Evolutionary conservation across 2,797 vertebrate genomes (phyloP).

Genomic region (Rhabdophis nuchalis): DNA sequence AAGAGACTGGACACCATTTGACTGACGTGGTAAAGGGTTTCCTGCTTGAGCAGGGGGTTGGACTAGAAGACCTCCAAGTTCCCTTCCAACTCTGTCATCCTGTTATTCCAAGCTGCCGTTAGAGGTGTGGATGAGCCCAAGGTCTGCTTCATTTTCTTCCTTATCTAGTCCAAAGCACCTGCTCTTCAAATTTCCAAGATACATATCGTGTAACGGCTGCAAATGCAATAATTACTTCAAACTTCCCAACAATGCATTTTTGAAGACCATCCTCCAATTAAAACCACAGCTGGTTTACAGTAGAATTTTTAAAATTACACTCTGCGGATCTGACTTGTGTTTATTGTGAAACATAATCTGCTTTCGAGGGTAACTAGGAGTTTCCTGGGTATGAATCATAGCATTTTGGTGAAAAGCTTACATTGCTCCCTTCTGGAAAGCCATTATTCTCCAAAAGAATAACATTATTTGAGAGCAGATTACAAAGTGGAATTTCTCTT

Average conservation of each 20-base stretch:
- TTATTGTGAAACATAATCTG: conserved; percentile 22
- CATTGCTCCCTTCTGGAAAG: background rate
- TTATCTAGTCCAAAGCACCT: background rate
- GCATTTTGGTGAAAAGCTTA: background rate
- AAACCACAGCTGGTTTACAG: conserved; percentile 23
- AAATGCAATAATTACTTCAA: background rate
- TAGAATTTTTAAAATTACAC: conserved; percentile 21
- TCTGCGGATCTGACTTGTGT: background rate
- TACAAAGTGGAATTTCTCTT: background rate
- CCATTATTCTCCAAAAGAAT: background rate
- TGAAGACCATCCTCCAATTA: conserved; percentile 17
- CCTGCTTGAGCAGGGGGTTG: background rate
- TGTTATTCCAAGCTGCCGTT: background rate
- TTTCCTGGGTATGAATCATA: conserved; percentile 19
- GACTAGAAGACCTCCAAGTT: background rate
- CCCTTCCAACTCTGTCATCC: background rate
- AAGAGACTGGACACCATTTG: background rate
- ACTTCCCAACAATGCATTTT: background rate
- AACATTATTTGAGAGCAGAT: background rate
- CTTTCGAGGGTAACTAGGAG: conserved; percentile 4
- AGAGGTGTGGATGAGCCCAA: background rate
- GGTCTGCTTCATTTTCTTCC: conserved; percentile 3
- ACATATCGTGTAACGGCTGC: conserved; percentile 10
- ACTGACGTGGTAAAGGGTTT: background rate
- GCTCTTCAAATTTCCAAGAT: background rate